Conservation (phyloP, 2,888 invertebrate genomes). For the Drosophila villosipedis region DNA sequence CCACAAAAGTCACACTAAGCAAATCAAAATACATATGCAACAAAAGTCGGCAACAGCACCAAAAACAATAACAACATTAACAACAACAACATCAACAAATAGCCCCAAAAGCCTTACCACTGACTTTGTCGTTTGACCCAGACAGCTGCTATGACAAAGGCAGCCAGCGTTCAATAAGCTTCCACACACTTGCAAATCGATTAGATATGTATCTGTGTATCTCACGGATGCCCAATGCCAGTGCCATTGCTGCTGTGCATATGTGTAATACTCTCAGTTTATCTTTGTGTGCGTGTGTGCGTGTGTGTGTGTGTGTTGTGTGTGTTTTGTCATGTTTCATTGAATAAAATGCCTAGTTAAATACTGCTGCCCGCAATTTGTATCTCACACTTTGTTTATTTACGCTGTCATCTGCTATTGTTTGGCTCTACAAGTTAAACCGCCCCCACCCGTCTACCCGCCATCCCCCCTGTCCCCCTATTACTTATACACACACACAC, state of each 20-base stretch:
- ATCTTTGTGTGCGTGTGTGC: constrained; percentile 9
- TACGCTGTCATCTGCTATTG: constrained; percentile 76
- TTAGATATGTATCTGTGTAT: constrained; percentile 62
- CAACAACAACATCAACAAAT: background rate
- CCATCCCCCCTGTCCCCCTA: no score
- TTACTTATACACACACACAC: constrained; percentile 3
- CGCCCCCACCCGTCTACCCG: background rate
- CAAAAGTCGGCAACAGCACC: constrained; percentile 20
- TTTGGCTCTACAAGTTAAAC: constrained; percentile 49
- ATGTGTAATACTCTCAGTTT: constrained; percentile 17
- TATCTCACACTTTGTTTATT: constrained; percentile 72
- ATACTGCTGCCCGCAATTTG: constrained; percentile 71
- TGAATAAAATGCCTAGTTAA: constrained; percentile 76
- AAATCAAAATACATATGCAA: constrained; percentile 36
- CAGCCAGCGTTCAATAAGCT: constrained; percentile 12
- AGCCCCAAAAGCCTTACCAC: constrained; percentile 7
- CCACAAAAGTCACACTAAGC: constrained; percentile 25
- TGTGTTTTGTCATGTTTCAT: constrained; percentile 60
- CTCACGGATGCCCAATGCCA: constrained; percentile 55
- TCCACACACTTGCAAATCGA: constrained; percentile 54
- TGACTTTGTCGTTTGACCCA: constrained; percentile 23
- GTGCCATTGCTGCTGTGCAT: constrained; percentile 4
- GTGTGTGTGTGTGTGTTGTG: constrained; percentile 6
- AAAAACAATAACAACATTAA: constrained; percentile 2
- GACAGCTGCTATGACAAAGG: constrained; percentile 42